Evolutionary conservation across 2,888 invertebrate genomes (phyloP), one percentile per base, ranked within the genome.

Genomic region (Oscheius sp.): DNA sequence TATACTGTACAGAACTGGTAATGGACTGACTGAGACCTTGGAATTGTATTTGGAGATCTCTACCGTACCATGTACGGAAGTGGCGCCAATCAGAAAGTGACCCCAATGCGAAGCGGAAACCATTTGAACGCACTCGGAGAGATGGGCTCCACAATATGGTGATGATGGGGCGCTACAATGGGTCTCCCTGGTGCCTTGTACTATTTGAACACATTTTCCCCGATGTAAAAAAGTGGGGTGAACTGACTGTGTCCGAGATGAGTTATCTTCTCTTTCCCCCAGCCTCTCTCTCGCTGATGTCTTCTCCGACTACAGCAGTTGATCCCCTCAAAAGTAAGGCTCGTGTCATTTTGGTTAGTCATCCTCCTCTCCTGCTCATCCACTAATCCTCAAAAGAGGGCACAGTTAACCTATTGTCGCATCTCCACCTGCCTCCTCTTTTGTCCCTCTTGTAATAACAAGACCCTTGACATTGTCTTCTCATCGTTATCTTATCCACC

Each of bases 71-170:
- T 6, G 45, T 25, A 61, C 61, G 61, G 61, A 66, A 66, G 66
- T 66, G 66, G 66, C 52, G 66, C 66, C 66, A 52, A 49, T 64
- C 64, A 23, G 35, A 21, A 43, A 18, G 59, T 52, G 66, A 66
- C 66, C 66, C 52, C 52, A 66, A 66, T 66, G 66, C 49, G 66
- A 66, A 66, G 16, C 66, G 66, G 66, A 63, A 63, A 58, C 58
- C 35, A 58, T 58, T 35, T 35, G 35, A 35, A 35, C 35, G 35
- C 35, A 35, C 29, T 58, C 21, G 58, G 35, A 9, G 35, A 58
- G 58, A 58, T 61, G 43, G 45, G 61, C 61, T 45, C 61, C 43
- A 61, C 61, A 61, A 61, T 61, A 61, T 61, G 61, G 43, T 61
- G 43, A 43, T 43, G 21, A 61, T 61, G 58, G 58, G 35, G 35